Conservation (phyloP, 2,888 invertebrate genomes). For the Amiota mariae region DNA sequence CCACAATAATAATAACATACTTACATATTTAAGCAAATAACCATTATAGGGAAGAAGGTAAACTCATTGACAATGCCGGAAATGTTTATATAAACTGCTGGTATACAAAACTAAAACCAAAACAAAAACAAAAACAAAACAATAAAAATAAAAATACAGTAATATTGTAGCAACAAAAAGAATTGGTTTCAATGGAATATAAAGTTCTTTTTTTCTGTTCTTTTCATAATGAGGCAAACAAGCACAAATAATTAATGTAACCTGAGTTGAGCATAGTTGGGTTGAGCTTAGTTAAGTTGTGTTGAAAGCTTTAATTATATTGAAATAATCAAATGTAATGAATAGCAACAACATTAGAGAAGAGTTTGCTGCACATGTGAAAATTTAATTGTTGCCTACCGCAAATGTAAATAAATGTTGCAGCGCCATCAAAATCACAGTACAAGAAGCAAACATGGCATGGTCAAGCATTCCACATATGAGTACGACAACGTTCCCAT, state of each 20-base stretch:
- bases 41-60: no score
- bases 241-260: constrained; percentile 15
- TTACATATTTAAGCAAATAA: no score
- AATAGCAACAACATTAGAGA: background rate
- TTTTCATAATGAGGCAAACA: constrained; percentile 22
- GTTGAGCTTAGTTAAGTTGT: background rate
- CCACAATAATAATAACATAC: no score
- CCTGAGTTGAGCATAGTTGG: background rate
- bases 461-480: background rate
- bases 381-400: constrained; percentile 5
- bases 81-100: constrained; percentile 3
- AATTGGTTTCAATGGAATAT: no score
- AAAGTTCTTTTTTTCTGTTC: background rate
- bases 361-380: constrained; percentile 12
- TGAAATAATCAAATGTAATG: background rate
- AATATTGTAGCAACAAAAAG: no score
- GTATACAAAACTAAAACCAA: background rate
- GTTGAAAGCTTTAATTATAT: constrained; percentile 12
- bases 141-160: constrained; percentile 9
- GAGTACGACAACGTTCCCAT: background rate
- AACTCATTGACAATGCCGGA: constrained; percentile 11
- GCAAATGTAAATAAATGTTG: background rate
- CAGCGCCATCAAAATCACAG: background rate
- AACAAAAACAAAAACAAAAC: background rate
- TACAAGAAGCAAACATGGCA: background rate